Evolutionary conservation across 1,140 invertebrate species (phyloP).

Genomic region (Trichoplusia ni): DNA sequence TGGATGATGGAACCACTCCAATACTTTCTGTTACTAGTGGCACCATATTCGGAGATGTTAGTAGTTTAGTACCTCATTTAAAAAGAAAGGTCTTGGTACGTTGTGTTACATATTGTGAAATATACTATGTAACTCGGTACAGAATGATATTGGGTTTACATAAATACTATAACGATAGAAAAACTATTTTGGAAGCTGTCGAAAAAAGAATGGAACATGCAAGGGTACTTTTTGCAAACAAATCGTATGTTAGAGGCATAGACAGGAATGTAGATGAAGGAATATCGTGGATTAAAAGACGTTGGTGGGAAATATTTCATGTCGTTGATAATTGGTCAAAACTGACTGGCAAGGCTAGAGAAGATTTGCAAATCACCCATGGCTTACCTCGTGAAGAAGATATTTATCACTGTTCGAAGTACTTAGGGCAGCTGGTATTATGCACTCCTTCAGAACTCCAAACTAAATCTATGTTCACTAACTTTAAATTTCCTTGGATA

Average conservation of each 20-base stretch:
- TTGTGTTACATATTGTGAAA: constrained; percentile 68
- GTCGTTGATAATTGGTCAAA: not conserved
- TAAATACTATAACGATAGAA: constrained; percentile 59
- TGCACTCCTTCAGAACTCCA: constrained; percentile 57
- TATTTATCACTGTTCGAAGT: constrained; percentile 68
- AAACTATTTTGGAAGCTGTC: constrained; percentile 45
- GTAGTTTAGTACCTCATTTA: constrained; percentile 50
- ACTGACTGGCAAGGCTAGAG: not conserved
- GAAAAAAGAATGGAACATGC: constrained; percentile 64
- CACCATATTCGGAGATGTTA: constrained; percentile 67
- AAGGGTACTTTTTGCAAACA: constrained; percentile 58
- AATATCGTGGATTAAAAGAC: constrained; percentile 57
- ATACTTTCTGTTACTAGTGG: constrained; percentile 64
- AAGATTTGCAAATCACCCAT: not conserved
- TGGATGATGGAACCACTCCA: constrained; percentile 60
- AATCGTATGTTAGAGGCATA: constrained; percentile 56
- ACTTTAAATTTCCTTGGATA: constrained; percentile 66
- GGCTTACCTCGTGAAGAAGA: constrained; percentile 58
- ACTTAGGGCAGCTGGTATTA: constrained; percentile 68
- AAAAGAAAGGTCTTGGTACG: constrained; percentile 52
- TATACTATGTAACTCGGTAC: constrained; percentile 51
- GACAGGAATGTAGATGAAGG: constrained; percentile 67
- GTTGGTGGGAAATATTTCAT: constrained; percentile 11
- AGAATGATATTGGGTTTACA: constrained; percentile 57
- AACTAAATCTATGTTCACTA: constrained; percentile 62